Evolutionary conservation across 1,140 invertebrate species (phyloP).

Genomic region (Polyergus mexicanus): DNA sequence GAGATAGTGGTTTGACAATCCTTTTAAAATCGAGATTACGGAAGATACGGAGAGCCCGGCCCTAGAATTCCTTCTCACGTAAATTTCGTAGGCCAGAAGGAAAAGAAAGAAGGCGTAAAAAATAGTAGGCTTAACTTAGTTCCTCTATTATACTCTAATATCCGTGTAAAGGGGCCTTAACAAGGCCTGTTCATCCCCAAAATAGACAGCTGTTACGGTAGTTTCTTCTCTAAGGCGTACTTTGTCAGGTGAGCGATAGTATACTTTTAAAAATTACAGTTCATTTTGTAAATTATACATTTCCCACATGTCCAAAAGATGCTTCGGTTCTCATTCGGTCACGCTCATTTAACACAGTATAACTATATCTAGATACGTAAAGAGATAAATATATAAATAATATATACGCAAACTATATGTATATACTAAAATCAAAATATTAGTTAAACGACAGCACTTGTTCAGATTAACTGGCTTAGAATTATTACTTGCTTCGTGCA

Average conservation of each 20-base stretch:
- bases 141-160: constrained; percentile 69
- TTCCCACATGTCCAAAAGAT: background rate
- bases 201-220: constrained; percentile 67
- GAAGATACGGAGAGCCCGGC: background rate
- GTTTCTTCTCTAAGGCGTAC: constrained; percentile 56
- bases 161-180: constrained; percentile 71
- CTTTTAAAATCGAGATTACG: constrained; percentile 1
- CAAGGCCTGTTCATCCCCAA: constrained; percentile 52
- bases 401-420: background rate
- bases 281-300: background rate
- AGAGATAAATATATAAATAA: background rate
- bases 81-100: constrained; percentile 16
- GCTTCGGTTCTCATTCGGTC: background rate
- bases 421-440: background rate
- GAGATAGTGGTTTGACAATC: background rate
- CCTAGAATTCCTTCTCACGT: constrained; percentile 8
- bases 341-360: background rate
- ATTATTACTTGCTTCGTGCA: constrained; percentile 13
- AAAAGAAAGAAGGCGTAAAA: background rate
- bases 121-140: constrained; percentile 38
- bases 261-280: background rate
- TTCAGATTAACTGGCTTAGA: constrained; percentile 2
- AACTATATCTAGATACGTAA: background rate
- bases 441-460: background rate
- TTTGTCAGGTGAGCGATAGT: constrained; percentile 6